Conservation (phyloP, 1,140 invertebrate species). For the Ruditapes philippinarum region DNA sequence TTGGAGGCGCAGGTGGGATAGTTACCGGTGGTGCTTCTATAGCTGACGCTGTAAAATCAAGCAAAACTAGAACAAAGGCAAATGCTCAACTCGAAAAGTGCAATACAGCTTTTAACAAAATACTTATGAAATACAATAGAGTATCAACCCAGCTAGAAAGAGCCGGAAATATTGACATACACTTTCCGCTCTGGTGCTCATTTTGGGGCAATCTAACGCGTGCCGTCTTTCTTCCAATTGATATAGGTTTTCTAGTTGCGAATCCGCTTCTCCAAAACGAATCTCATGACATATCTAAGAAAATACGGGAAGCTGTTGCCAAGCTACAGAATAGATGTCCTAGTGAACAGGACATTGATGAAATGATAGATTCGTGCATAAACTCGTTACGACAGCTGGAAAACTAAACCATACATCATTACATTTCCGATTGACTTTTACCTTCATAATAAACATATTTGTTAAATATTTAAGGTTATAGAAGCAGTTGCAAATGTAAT, state of each 20-base stretch:
- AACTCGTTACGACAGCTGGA: too few relatives aligned
- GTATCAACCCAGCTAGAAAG: neutral
- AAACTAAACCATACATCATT: neutral
- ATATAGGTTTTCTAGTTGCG: too few relatives aligned
- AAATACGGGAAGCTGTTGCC: neutral
- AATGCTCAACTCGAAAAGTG: neutral
- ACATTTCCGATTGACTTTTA: neutral
- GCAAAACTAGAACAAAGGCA: neutral
- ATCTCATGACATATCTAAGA: neutral
- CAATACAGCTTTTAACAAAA: neutral
- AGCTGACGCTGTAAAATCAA: neutral
- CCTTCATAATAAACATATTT: too few relatives aligned
- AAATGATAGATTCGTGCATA: too few relatives aligned
- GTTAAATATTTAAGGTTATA: too few relatives aligned
- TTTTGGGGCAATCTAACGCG: too few relatives aligned
- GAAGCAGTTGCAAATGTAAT: too few relatives aligned
- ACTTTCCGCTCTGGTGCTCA: too few relatives aligned
- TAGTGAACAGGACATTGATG: too few relatives aligned
- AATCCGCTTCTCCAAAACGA: neutral
- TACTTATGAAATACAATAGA: neutral
- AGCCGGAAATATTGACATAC: neutral
- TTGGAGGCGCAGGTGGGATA: too few relatives aligned
- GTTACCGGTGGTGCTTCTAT: too few relatives aligned
- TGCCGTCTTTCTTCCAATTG: too few relatives aligned
- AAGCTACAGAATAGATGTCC: neutral